phyloP scores from a whole-genome alignment of 92 coral and sea anemone species.

The Blastomussa wellsi region DNA sequence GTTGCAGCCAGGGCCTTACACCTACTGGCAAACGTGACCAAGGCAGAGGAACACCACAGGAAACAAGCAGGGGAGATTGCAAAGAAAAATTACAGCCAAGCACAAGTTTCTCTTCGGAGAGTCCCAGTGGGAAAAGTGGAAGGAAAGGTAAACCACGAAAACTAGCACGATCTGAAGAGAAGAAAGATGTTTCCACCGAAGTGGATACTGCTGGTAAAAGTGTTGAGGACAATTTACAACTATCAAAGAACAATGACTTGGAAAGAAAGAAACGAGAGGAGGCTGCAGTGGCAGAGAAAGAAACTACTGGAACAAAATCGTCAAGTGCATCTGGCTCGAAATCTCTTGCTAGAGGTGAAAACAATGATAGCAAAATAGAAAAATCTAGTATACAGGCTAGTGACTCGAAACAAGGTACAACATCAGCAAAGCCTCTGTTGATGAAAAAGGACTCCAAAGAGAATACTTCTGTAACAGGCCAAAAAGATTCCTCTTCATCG shows the following conservation, averaged over 20 bases:
- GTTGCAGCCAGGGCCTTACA: not conserved
- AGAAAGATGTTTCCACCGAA: not conserved
- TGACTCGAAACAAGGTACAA: not conserved
- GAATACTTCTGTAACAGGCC: no score
- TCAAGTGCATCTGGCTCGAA: not conserved
- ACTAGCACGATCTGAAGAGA: conserved; percentile 31
- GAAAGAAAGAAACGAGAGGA: conserved; percentile 1
- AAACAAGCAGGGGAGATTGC: conserved; percentile 7
- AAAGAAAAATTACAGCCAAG: conserved; percentile 19
- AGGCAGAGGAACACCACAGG: conserved; percentile 19
- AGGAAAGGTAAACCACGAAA: conserved; percentile 62
- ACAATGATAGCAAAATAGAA: not conserved
- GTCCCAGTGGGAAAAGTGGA: conserved; percentile 28
- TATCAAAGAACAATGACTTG: not conserved
- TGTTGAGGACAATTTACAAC: not conserved
- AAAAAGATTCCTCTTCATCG: not conserved
- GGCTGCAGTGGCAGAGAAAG: not conserved
- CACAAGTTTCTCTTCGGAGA: conserved; percentile 8
- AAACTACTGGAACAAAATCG: not conserved
- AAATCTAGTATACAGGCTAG: not conserved
- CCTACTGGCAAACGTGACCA: not conserved
- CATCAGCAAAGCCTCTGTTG: not conserved
- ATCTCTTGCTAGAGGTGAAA: not conserved
- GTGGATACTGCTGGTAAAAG: not conserved
- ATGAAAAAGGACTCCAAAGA: not conserved